Evolutionary conservation across 2,888 invertebrate genomes (phyloP).

Genomic region (Calliopum simillimum): DNA sequence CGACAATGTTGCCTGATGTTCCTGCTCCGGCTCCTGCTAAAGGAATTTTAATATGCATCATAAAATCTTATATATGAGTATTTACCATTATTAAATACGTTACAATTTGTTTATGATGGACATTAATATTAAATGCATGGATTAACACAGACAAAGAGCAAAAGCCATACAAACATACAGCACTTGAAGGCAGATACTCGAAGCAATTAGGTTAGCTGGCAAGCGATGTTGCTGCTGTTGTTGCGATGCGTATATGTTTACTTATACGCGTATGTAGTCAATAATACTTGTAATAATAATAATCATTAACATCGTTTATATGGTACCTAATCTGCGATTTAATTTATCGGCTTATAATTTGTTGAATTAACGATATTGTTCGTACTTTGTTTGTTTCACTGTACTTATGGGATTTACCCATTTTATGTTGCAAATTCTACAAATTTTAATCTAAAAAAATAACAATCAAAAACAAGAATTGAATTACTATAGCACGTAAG

Average conservation of each 20-base stretch:
- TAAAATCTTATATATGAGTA: conserved; percentile 15
- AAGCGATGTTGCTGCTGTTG: too few species aligned
- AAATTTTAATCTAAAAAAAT: too few species aligned
- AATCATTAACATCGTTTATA: not conserved
- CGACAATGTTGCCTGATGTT: conserved; percentile 7
- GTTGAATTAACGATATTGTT: not conserved
- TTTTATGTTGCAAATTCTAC: too few species aligned
- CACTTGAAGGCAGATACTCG: too few species aligned
- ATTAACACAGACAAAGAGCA: not conserved
- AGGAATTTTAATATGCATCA: conserved; percentile 4
- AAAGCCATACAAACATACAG: too few species aligned
- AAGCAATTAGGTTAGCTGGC: too few species aligned
- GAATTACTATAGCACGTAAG: too few species aligned
- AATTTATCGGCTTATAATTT: not conserved
- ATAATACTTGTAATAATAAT: not conserved
- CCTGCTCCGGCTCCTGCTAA: not conserved
- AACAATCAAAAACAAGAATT: too few species aligned
- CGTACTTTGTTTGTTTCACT: not conserved
- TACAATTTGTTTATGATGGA: conserved; percentile 10
- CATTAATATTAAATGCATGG: conserved; percentile 10
- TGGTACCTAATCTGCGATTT: not conserved
- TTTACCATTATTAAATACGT: not conserved
- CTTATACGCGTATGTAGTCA: too few species aligned
- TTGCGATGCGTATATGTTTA: too few species aligned
- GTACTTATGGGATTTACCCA: not conserved